phyloP scores from a whole-genome alignment of 64 coral and sea anemone genomes.

The Stichodactyla mertensii region DNA sequence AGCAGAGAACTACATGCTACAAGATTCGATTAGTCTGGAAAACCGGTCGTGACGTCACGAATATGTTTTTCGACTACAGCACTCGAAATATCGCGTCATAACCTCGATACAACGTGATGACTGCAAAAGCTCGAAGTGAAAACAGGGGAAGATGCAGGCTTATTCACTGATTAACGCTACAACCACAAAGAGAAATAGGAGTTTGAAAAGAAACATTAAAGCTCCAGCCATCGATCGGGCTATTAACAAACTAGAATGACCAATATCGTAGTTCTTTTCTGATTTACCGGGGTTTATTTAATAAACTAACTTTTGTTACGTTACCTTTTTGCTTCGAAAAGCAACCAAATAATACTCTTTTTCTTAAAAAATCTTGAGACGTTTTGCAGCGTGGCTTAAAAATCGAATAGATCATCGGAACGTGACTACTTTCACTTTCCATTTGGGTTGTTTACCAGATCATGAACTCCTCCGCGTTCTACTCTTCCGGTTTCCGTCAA shows the following conservation, averaged over 20 bases:
- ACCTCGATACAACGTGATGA: not conserved
- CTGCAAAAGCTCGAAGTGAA: not conserved
- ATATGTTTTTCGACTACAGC: not conserved
- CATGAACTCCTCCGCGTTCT: not conserved
- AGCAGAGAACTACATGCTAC: not conserved
- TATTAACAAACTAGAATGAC: no score
- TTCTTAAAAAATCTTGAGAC: not conserved
- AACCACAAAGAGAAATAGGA: not conserved
- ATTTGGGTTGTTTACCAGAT: constrained; percentile 9
- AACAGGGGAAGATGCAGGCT: no score
- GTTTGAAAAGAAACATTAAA: not conserved
- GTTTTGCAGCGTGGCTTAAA: not conserved
- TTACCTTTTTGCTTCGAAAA: not conserved
- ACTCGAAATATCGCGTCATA: not conserved
- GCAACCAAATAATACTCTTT: not conserved
- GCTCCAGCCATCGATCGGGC: no score
- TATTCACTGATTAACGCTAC: no score
- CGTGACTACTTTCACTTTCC: constrained; percentile 22
- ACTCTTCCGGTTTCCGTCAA: constrained; percentile 2
- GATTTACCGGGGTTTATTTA: no score
- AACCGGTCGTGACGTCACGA: not conserved
- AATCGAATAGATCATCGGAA: not conserved
- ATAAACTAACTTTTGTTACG: no score
- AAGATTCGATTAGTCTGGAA: not conserved
- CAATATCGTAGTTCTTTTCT: no score